Percentiles rank a stretch among this genome's conserved stretches.
Evolutionary conservation across 2,888 invertebrate genomes (phyloP).

Genomic region (Zhengitettix transpicula): DNA sequence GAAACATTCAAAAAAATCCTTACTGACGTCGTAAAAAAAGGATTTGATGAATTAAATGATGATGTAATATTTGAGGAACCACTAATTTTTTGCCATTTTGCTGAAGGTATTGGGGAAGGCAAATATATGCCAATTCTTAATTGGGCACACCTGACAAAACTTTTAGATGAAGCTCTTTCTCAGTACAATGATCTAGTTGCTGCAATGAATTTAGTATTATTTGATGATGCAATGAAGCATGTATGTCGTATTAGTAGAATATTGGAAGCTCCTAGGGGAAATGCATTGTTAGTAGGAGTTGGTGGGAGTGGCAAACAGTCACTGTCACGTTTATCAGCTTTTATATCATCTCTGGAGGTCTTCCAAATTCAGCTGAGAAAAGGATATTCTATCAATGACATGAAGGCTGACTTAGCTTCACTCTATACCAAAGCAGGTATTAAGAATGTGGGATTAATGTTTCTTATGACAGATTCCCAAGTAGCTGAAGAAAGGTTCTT

Average conservation of each 20-base stretch:
- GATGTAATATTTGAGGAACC: conserved; percentile 52
- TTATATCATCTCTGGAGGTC: conserved; percentile 79
- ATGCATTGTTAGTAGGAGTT: conserved; percentile 81
- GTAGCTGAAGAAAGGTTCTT: conserved; percentile 80
- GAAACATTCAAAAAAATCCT: conserved; percentile 55
- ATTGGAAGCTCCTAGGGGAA: conserved; percentile 82
- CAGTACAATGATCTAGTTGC: conserved; percentile 79
- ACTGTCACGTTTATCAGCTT: conserved; percentile 71
- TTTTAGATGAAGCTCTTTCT: conserved; percentile 52
- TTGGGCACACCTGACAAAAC: conserved; percentile 52
- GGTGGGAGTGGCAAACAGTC: conserved; percentile 93
- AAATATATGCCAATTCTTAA: conserved; percentile 69
- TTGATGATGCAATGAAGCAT: conserved; percentile 89
- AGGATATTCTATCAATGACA: conserved; percentile 51
- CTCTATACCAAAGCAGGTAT: conserved; percentile 76
- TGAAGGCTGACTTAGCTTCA: conserved; percentile 37
- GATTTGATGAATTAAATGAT: conserved; percentile 50
- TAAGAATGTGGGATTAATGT: conserved; percentile 69
- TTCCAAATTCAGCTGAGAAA: conserved; percentile 83
- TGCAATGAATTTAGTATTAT: conserved; percentile 84
- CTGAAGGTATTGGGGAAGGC: conserved; percentile 77
- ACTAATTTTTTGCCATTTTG: conserved; percentile 79
- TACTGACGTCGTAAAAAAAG: conserved; percentile 53
- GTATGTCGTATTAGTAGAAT: conserved; percentile 77
- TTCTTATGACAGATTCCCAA: conserved; percentile 87